These are phyloP conservation scores for Tipula confusa DNA, from an alignment of 2,888 invertebrate species.

Conservation along the genomic window DNA sequence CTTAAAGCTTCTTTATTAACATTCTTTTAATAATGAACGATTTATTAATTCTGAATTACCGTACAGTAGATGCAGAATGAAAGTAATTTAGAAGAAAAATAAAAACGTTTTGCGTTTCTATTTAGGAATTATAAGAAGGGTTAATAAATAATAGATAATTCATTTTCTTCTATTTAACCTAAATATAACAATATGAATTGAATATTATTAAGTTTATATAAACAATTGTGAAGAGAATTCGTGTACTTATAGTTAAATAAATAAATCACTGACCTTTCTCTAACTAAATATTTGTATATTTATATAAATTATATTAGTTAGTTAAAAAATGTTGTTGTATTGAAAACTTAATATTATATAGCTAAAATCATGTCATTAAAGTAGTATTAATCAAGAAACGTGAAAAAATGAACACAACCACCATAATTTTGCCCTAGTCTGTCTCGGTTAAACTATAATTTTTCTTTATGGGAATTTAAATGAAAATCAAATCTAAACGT, in stretches of 20 bases:
- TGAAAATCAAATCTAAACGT: not conserved
- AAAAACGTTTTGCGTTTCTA: not conserved
- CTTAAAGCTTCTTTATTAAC: not conserved
- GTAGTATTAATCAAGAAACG: not conserved
- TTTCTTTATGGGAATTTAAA: not conserved
- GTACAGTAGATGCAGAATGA: not conserved
- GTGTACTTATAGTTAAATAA: not conserved
- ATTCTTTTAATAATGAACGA: not conserved
- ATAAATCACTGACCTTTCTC: not conserved
- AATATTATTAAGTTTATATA: not conserved
- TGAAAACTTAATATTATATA: not conserved
- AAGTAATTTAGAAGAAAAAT: not conserved
- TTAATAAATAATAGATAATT: not conserved
- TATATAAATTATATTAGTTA: not conserved
- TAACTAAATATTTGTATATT: not conserved
- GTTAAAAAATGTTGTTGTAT: not conserved
- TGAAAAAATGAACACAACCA: not conserved
- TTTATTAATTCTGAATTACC: not conserved
- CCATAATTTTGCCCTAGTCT: not conserved
- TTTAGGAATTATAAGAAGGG: not conserved
- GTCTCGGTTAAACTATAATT: not conserved
- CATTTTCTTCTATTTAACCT: not conserved
- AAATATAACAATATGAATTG: not conserved
- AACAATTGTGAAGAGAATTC: not conserved
- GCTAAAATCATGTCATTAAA: not conserved